These are phyloP conservation scores for Chromobotia macracanthus DNA, from an alignment of 2,797 vertebrate genomes.

Conservation along the genomic window DNA sequence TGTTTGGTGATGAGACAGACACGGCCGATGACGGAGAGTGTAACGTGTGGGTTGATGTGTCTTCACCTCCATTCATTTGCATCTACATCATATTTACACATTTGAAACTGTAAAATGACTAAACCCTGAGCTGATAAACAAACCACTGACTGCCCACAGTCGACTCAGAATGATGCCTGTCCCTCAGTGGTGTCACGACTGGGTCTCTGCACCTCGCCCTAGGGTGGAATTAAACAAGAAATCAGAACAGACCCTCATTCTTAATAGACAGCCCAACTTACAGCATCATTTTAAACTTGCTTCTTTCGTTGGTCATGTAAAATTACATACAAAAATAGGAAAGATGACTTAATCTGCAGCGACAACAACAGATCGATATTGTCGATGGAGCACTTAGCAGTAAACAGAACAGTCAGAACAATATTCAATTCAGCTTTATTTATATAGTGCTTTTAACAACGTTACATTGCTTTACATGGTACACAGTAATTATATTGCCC, in stretches of 20 bases:
- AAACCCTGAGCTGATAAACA: constrained; percentile 42
- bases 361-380: too few species aligned
- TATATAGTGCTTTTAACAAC: too few species aligned
- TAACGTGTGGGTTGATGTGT: constrained; percentile 44
- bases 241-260: not conserved
- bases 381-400: too few species aligned
- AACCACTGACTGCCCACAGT: constrained; percentile 43
- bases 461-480: too few species aligned
- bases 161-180: constrained; percentile 19
- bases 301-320: not conserved
- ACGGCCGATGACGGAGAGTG: constrained; percentile 22
- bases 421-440: too few species aligned
- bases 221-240: not conserved
- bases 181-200: not conserved
- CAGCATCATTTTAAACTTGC: not conserved
- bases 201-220: not conserved
- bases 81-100: constrained; percentile 82
- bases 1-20: constrained; percentile 11
- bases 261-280: not conserved
- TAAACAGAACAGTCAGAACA: too few species aligned
- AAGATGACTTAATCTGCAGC: too few species aligned
- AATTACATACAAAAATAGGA: not conserved
- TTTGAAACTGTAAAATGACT: constrained; percentile 86
- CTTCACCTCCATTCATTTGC: constrained; percentile 68
- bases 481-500: too few species aligned